Conservation (phyloP, 2,797 vertebrate species). For the Garrulus glandarius region DNA sequence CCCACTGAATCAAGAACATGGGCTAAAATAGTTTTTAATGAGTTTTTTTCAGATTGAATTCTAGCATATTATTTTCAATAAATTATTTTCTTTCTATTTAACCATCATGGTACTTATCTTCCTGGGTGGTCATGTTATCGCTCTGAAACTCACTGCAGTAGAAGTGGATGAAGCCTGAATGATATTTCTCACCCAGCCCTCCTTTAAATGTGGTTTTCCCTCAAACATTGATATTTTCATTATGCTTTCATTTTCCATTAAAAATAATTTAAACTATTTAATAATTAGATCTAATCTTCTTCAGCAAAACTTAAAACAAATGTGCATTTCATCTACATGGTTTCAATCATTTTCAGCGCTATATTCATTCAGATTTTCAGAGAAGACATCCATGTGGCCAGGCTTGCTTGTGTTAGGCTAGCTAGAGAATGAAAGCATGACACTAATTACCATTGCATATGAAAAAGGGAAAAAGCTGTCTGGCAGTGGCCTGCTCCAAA, state of each 20-base stretch:
- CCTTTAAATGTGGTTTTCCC: conserved; percentile 41
- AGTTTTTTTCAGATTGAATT: conserved; percentile 20
- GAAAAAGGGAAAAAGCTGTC: not conserved
- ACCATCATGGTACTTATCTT: not conserved
- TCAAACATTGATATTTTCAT: not conserved
- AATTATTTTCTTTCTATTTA: conserved; percentile 3
- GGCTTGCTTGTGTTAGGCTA: not conserved
- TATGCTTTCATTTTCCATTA: conserved; percentile 11
- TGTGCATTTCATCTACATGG: not conserved
- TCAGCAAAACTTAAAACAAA: not conserved
- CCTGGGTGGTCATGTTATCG: conserved; percentile 7
- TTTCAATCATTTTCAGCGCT: not conserved
- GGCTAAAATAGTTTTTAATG: conserved; percentile 11
- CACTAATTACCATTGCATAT: not conserved
- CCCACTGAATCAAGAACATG: not conserved
- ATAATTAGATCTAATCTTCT: not conserved
- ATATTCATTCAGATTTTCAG: not conserved
- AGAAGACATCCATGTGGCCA: not conserved
- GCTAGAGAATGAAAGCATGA: not conserved
- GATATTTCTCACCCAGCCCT: conserved; percentile 15
- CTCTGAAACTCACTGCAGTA: conserved; percentile 4
- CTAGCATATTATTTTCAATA: conserved; percentile 13
- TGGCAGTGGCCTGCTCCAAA: not conserved
- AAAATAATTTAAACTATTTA: not conserved
- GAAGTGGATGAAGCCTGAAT: not conserved